These are phyloP conservation scores for Eulemur albifrons DNA, from an alignment of 2,797 vertebrate genomes.

Conservation along the genomic window DNA sequence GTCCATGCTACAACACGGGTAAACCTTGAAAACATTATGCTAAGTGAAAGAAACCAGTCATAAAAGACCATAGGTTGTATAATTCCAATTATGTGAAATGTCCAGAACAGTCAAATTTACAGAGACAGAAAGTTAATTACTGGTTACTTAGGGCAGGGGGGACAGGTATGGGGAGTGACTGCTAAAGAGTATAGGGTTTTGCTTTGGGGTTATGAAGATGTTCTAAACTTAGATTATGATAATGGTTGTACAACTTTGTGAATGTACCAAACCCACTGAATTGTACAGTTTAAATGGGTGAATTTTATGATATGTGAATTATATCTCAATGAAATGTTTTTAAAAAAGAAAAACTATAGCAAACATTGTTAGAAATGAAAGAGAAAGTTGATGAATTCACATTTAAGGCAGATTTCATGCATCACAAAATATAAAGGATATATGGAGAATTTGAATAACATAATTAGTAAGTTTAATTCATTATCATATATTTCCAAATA, in stretches of 20 bases:
- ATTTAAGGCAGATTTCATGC: background rate
- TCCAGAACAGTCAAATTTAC: background rate
- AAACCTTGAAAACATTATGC: background rate
- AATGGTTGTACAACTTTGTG: background rate
- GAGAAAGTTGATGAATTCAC: background rate
- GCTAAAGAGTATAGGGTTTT: background rate
- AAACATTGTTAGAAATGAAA: background rate
- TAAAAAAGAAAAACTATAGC: background rate
- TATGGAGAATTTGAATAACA: background rate
- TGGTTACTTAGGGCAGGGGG: background rate
- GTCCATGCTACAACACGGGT: background rate
- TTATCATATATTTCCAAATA: background rate
- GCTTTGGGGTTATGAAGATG: background rate
- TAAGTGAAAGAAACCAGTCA: background rate
- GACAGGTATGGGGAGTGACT: background rate
- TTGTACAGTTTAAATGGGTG: background rate
- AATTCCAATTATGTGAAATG: background rate
- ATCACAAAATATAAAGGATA: background rate
- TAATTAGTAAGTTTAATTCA: background rate
- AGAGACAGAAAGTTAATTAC: background rate
- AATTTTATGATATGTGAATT: background rate
- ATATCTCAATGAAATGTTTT: background rate
- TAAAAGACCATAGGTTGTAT: background rate
- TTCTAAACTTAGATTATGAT: background rate
- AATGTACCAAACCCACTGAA: background rate